Evolutionary conservation across 2,797 vertebrate species (phyloP), one percentile per base, ranked within the genome.

Genomic region (Rhynchonycteris naso): DNA sequence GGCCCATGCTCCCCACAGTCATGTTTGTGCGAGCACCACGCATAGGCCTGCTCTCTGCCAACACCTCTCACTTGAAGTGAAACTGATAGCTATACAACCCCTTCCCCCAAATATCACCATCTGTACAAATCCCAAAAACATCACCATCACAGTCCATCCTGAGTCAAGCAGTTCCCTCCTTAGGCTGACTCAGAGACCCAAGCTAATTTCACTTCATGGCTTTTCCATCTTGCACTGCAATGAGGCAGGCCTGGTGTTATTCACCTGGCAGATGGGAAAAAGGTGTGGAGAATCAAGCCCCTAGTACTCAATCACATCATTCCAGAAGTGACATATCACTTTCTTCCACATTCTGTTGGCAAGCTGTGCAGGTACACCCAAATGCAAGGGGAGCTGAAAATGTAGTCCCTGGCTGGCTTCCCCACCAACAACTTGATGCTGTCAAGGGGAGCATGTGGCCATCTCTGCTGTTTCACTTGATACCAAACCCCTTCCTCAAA

Each of bases 41-140:
- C 5, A 5, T 24, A 56, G 58, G 47, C 43, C 50, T 52, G 5
- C 19, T 28, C 18, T 75, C 52, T n/a, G 28, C 13, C 13, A 12
- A 2, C 0, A 0, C 0, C 12, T 5, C 21, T 43, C 22, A 5
- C 38, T 47, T 9, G 3, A 80, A 30, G 14, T 8, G 38, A 21
- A 16, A 3, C 2, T 26, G 18, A 71, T 2, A 19, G 16, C 30
- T 54, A 21, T 22, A 38, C 11, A 61, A 43, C 16, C 5, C 52
- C 75, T 43, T 43, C 7, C 19, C 52, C 43, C 10, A 38, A 1
- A 21, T n/a, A 35, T 38, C 38, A 5, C 18, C 0, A 5, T 28
- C 38, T 43, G 43, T 43, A 43, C 43, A 43, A 43, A 43, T 43
- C 10, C 19, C 52, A 33, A 8, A 38, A 1, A 21, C 28, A 35